A percentile compares a stretch with the other conserved stretches of the same genome.
These are phyloP conservation scores for Omphaloscelis lunosa DNA, from an alignment of 2,888 invertebrate species.

Conservation along the genomic window DNA sequence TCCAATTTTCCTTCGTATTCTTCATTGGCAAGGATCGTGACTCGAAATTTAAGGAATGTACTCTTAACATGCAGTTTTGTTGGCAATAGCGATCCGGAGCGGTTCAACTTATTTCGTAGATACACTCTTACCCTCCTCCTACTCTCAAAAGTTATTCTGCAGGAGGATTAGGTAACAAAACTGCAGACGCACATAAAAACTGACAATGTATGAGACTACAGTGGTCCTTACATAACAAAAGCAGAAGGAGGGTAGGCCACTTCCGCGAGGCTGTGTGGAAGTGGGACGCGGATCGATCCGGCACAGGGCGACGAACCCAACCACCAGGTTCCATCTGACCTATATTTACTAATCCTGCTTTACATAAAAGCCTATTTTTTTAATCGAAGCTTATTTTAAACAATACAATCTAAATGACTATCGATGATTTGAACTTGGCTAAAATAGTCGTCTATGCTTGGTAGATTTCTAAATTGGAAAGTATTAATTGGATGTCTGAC, in stretches of 20 bases:
- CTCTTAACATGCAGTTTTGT: neutral
- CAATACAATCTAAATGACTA: neutral
- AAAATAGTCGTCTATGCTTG: neutral
- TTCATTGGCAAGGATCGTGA: conserved; percentile 5
- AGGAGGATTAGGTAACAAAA: neutral
- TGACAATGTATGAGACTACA: neutral
- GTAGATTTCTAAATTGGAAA: conserved; percentile 38
- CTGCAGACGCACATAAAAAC: conserved; percentile 12
- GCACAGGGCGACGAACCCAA: conserved; percentile 70
- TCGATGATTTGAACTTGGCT: neutral
- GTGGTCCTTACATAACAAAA: conserved; percentile 59
- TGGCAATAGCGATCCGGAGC: neutral
- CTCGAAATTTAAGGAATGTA: conserved; percentile 2
- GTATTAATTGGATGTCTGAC: conserved; percentile 5
- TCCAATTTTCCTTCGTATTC: neutral
- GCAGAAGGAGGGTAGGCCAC: conserved; percentile 53
- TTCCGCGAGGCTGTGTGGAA: conserved; percentile 71
- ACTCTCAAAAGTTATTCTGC: conserved; percentile 1
- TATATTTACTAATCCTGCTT: conserved; percentile 62
- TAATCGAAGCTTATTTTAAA: conserved; percentile 10
- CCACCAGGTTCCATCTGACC: conserved; percentile 65
- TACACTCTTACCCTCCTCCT: no score
- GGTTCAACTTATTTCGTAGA: neutral
- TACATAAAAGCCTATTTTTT: conserved; percentile 38
- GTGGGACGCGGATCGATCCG: conserved; percentile 81